Percentiles rank a stretch among this genome's conserved stretches.
These are phyloP conservation scores for Cherax quadricarinatus DNA, from an alignment of 1,140 invertebrate species.

Conservation along the genomic window DNA sequence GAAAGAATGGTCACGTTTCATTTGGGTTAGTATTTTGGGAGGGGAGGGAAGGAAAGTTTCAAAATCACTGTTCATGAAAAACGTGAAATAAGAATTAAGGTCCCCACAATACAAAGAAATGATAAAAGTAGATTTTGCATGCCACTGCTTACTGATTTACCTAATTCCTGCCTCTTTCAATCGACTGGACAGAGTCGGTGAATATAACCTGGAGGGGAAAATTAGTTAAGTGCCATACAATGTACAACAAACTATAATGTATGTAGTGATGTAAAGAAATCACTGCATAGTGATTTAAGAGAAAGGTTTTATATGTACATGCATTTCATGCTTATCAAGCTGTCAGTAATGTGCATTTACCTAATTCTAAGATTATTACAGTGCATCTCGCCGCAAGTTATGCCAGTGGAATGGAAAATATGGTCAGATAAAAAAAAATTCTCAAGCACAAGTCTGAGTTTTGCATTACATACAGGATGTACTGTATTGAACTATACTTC, in stretches of 20 bases:
- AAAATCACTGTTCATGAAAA: conserved; percentile 60
- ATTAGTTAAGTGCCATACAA: conserved; percentile 54
- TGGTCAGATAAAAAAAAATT: no score
- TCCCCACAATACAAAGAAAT: conserved; percentile 50
- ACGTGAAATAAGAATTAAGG: conserved; percentile 23
- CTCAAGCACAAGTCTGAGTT: no score
- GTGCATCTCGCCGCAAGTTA: not conserved
- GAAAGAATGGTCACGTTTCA: not conserved
- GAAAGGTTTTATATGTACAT: not conserved
- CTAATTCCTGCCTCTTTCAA: conserved; percentile 74
- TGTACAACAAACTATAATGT: not conserved
- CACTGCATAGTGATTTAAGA: not conserved
- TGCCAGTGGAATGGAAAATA: not conserved
- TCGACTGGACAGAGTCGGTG: conserved; percentile 73
- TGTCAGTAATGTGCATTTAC: not conserved
- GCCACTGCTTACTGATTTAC: conserved; percentile 67
- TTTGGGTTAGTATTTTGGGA: not conserved
- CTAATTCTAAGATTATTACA: not conserved
- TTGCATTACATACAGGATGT: no score
- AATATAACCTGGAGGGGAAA: conserved; percentile 72
- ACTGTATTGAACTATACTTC: no score
- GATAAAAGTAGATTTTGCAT: conserved; percentile 36
- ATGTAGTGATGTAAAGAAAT: not conserved
- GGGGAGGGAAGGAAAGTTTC: no score
- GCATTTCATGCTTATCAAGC: not conserved